Evolutionary conservation across 1,140 invertebrate genomes (phyloP).

Genomic region (Drosophila simulans): DNA sequence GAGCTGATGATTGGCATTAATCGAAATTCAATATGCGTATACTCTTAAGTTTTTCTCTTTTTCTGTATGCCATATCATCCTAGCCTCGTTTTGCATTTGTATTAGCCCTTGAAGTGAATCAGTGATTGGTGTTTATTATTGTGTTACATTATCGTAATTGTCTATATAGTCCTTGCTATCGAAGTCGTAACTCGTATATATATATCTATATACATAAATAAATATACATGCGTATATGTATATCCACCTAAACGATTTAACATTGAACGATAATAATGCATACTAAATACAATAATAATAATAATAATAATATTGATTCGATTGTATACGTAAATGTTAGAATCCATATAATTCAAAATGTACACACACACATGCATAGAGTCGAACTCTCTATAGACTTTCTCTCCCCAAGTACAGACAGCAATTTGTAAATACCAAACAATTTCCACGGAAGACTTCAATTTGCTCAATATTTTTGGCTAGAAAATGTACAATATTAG

Average conservation of each 20-base stretch:
- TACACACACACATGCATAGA: constrained; percentile 61
- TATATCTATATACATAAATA: constrained; percentile 52
- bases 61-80: constrained; percentile 72
- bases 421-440: constrained; percentile 56
- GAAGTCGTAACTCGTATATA: constrained; percentile 71
- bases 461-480: constrained; percentile 52
- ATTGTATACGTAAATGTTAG: constrained; percentile 67
- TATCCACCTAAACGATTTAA: constrained; percentile 66
- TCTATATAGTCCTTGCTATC: constrained; percentile 81
- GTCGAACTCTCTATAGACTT: constrained; percentile 31
- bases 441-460: constrained; percentile 46
- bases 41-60: constrained; percentile 50
- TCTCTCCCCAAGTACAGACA: constrained; percentile 46
- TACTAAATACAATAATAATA: constrained; percentile 60
- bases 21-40: constrained; percentile 34
- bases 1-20: constrained; percentile 56
- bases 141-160: constrained; percentile 80
- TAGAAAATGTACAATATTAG: constrained; percentile 47
- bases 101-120: constrained; percentile 79
- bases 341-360: constrained; percentile 59
- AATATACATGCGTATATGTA: constrained; percentile 49
- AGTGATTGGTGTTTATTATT: constrained; percentile 83
- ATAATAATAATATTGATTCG: constrained; percentile 55
- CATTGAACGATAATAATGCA: constrained; percentile 68
- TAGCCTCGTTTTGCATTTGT: constrained; percentile 69